These are phyloP conservation scores for Acipenser transmontanus DNA, from an alignment of 2,797 vertebrate species.

Conservation along the genomic window DNA sequence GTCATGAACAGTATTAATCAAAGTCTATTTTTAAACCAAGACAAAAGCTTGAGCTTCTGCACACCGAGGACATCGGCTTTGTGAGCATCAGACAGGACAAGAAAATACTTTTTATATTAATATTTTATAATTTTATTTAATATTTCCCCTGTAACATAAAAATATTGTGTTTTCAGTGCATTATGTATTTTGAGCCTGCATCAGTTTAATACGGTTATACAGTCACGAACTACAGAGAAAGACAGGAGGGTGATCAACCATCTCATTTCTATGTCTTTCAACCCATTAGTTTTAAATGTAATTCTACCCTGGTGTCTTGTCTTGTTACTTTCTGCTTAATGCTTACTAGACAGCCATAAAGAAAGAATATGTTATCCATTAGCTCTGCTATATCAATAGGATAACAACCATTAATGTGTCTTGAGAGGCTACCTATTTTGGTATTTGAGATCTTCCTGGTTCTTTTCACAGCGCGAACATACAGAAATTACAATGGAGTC, in stretches of 20 bases:
- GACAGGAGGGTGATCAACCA: too few species aligned
- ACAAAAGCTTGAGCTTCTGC: constrained; percentile 37
- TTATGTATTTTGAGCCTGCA: constrained; percentile 23
- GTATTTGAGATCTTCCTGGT: too few species aligned
- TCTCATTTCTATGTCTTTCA: constrained; percentile 10
- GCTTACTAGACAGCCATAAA: not conserved
- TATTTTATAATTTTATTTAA: constrained; percentile 30
- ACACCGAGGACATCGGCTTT: constrained; percentile 28
- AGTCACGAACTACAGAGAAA: constrained; percentile 3
- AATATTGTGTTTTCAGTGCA: constrained; percentile 14
- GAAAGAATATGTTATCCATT: constrained; percentile 2
- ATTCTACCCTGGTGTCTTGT: not conserved
- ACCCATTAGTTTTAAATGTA: constrained; percentile 7
- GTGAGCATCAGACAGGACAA: constrained; percentile 28
- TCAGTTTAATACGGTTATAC: not conserved
- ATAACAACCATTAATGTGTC: too few species aligned
- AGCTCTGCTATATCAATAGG: constrained; percentile 2
- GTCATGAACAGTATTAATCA: constrained; percentile 53
- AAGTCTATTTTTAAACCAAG: constrained; percentile 54
- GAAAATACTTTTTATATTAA: constrained; percentile 22
- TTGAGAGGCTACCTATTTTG: too few species aligned
- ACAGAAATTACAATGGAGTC: too few species aligned
- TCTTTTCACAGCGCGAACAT: too few species aligned
- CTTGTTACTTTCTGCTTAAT: not conserved
- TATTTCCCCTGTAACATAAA: constrained; percentile 21